Evolutionary conservation across 2,113 vertebrate genomes (phyloP), one percentile per base, ranked within the genome.

Genomic region (Hippoglossus stenolepis): DNA sequence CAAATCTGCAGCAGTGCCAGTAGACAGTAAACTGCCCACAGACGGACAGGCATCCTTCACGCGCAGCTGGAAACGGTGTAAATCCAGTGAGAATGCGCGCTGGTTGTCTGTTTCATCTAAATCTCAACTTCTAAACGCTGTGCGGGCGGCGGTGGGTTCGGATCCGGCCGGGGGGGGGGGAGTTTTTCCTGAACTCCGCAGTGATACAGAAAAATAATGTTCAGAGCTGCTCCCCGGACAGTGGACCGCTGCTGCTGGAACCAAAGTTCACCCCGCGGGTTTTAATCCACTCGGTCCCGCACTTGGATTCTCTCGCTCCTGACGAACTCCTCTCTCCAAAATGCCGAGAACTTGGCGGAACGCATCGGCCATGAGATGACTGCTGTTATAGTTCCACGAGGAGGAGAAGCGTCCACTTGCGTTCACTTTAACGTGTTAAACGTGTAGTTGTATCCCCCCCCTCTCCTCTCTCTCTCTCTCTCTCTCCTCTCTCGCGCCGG

Each of bases 1-100:
- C 76, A 93, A 80, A 90, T 77, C 18, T 87, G 89, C 12, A 94
- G 82, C 77, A 86, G 75, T 75, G 86, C 87, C 86, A 93, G 76
- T 47, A 94, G 79, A 70, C 89, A 79, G 73, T 82, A 91, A 90
- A 91, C 83, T 67, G 91, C 90, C 64, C 73, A 79, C 65, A 73
- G 80, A 73, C 80, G 62, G 73, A 82, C 82, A 90, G 91, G 79
- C 94, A 94, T 94, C 87, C 53, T 91, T 92, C 83, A 85, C 61
- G 40, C 70, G 81, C 80, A 82, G 80, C 83, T 84, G 71, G 77
- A 69, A 23, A 43, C 89, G 72, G 65, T 78, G 66, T 75, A 86
- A 85, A 90, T 92, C 93, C 93, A 86, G 21, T 12, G 21, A 57
- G 54, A 57, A 14, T 4, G 83, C 79, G 6, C 21, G 4, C 45